Evolutionary conservation across 2,113 vertebrate genomes (phyloP).

Genomic region (Actinemys pallida): DNA sequence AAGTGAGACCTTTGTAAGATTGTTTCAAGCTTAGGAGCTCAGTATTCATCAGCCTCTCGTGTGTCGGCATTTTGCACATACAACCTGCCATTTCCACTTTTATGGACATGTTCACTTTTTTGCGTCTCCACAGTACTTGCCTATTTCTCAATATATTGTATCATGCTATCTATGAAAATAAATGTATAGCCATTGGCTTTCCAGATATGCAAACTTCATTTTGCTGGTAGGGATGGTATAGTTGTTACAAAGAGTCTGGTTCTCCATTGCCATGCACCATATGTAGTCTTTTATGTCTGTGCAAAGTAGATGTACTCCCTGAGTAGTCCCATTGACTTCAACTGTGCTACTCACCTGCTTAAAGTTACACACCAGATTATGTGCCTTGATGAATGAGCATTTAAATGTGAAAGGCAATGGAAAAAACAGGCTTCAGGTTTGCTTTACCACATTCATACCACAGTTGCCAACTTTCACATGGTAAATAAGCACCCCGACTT

Average conservation of each 20-base stretch:
- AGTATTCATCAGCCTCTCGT: constrained; percentile 43
- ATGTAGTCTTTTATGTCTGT: not conserved
- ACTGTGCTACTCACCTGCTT: not conserved
- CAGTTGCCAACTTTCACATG: too few relatives aligned
- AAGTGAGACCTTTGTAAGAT: constrained; percentile 38
- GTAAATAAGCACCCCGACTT: too few relatives aligned
- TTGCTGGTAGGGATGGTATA: rapidly evolving
- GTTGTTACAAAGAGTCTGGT: not conserved
- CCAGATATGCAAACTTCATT: not conserved
- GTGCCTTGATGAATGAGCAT: not conserved
- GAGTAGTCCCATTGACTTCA: not conserved
- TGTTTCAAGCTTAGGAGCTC: constrained; percentile 25
- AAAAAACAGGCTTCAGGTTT: not conserved
- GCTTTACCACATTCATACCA: not conserved
- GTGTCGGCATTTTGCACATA: not conserved
- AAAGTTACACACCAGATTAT: not conserved
- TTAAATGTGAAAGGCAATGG: not conserved
- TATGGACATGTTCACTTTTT: not conserved
- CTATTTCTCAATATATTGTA: not conserved
- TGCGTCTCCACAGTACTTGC: not conserved
- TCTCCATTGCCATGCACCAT: not conserved
- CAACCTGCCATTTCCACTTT: not conserved
- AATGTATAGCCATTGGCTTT: not conserved
- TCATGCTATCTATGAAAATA: too few relatives aligned
- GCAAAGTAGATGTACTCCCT: rapidly evolving